These are phyloP conservation scores for Anarhynchus alexandrinus DNA, from an alignment of 2,113 vertebrate species.

Conservation along the genomic window DNA sequence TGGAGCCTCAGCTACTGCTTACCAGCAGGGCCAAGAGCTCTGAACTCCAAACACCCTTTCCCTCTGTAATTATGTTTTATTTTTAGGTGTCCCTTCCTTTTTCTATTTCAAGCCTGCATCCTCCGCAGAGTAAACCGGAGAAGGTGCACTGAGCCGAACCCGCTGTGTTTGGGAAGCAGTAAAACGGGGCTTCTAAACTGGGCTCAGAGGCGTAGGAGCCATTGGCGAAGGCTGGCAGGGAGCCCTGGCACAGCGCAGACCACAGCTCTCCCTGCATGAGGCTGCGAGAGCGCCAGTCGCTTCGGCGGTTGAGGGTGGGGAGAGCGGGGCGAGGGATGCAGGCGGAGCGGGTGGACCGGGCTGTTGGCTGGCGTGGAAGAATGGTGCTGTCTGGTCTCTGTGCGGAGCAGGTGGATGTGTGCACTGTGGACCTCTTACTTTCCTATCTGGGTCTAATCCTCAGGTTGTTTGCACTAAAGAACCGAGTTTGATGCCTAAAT, in stretches of 20 bases:
- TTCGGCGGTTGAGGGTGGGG: background rate
- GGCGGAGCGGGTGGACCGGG: background rate
- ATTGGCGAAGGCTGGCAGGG: slow-evolving; percentile 16
- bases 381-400: background rate
- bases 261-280: slow-evolving; percentile 28
- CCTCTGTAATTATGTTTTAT: slow-evolving; percentile 78
- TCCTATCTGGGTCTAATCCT: background rate
- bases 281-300: background rate
- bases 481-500: rapidly evolving
- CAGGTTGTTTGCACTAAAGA: background rate
- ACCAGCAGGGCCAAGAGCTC: slow-evolving; percentile 37
- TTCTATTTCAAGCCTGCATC: slow-evolving; percentile 73
- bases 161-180: slow-evolving; percentile 47
- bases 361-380: background rate
- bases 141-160: slow-evolving; percentile 63
- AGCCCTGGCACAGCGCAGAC: slow-evolving; percentile 55
- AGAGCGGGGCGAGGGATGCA: background rate
- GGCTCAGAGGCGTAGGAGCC: slow-evolving; percentile 62
- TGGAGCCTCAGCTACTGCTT: background rate
- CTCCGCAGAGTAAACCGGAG: slow-evolving; percentile 58
- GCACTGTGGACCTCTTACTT: rapidly evolving
- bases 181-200: slow-evolving; percentile 59
- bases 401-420: background rate
- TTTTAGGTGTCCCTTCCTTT: slow-evolving; percentile 77
- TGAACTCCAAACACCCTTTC: slow-evolving; percentile 40